These are phyloP conservation scores for cattle (Bos taurus) DNA, from an alignment of 2,113 vertebrate genomes.

Conservation along the genomic window ARS-UCD2.0 NC_037353.1:31653001-31653500, in stretches of 20 bases:
- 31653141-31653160: not conserved
- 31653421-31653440: not conserved
- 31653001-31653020: not conserved
- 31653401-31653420: not conserved
- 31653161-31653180: not conserved
- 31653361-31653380: not conserved
- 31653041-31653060: not conserved
- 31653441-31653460: not conserved
- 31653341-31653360: not conserved
- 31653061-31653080: not conserved
- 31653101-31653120: not conserved
- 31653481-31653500: not conserved
- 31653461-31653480: not conserved
- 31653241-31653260: not conserved
- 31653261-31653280: constrained; percentile 2
- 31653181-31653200: not conserved
- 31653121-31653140: not conserved
- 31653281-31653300: not conserved
- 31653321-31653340: not conserved
- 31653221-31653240: not conserved
- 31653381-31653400: not conserved
- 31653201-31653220: not conserved
- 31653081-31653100: not conserved
- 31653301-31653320: not conserved
- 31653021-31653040: not conserved